Evolutionary conservation across 2,113 vertebrate genomes (phyloP), one percentile per base, ranked within the genome.

Genomic region (Megaceryle maxima): DNA sequence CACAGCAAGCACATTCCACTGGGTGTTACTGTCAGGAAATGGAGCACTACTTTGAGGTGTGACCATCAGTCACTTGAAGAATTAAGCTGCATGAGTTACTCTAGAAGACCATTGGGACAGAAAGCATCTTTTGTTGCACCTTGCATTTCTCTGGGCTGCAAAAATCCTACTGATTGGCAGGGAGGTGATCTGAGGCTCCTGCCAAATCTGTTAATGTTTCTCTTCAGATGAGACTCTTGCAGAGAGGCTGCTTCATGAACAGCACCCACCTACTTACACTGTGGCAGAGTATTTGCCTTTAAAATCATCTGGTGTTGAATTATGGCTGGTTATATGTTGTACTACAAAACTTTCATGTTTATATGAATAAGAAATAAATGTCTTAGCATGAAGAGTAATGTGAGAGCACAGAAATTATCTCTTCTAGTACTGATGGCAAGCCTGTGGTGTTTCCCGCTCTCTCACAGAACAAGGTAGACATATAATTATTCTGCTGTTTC

Each of bases 1-100:
- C 0, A 0, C 21, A 56, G 44, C 22, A 41, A 64, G 28, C 10
- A 4, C 9, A 1, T 13, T 88, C 57, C 20, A 16, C 10, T 9
- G 22, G 18, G 8, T 48, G 46, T 41, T 41, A 3, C 46, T n/a
- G 44, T 46, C 31, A 39, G 18, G 11, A 70, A 31, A 78, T 3
- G 7, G 20, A 22, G 7, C 12, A 33, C 19, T 8, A 24, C 10
- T 77, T 48, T 26, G 37, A 37, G 31, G 25, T 13, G n/a, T 2
- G 2, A 6, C 59, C 11, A 8, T 73, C 59, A 85, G 44, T 43
- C 76, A 44, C 57, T 44, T 60, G 14, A 46, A 77, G 33, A 59
- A 13, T 18, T 53, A 26, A 44, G 16, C 28, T 50, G 26, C 13
- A 2, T 15, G n/a, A 56, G 13, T 70, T 75, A 66, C 6, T 59